Base-by-base conservation (phyloP, 2,888 invertebrate species). In the Phorcus lineatus region DNA sequence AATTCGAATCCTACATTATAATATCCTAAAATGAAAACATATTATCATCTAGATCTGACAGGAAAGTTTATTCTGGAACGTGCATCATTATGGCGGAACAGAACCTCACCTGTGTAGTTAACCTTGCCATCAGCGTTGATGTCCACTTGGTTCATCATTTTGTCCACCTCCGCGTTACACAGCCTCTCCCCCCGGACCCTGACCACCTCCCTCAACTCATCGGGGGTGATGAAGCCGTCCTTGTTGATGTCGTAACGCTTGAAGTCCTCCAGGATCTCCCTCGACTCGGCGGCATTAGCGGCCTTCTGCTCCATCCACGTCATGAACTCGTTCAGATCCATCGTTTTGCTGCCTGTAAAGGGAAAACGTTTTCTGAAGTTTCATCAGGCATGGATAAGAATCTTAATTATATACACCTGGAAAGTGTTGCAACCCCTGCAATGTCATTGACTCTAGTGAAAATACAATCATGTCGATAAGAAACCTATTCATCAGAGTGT, bases 71-170 rank as follows among this genome's bases (percentile, higher is more conserved):
- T n/a, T n/a, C n/a, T n/a, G n/a, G n/a, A n/a, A n/a, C n/a, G n/a
- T n/a, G n/a, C n/a, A n/a, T n/a, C n/a, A n/a, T n/a, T n/a, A n/a
- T n/a, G n/a, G 47, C 1, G 7, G 47, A 47, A 11, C 11, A 47
- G 11, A 13, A 47, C 1, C 47, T 47, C 52, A 83, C 83, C 83
- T 81, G 78, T 79, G 78, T 83, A 83, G 55, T 83, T 74, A 19
- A 81, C 78, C 52, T 75, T 76, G 16, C 40, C 40, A 36, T 82
- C 83, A 93, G 94, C 94, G 87, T 98, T 97, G 91, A 97, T 97
- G 95, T 99, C 99, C 92, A 99, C 99, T 95, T 99, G 99, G 95
- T 99, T 99, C 95, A 99, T 99, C 99, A 99, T 99, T 94, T 99
- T 99, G 94, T 99, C 98, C 88, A 99, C 96, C 94, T 99, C 99